These are phyloP conservation scores for Entomobrya proxima DNA, from an alignment of 2,888 invertebrate genomes.

Conservation along the genomic window DNA sequence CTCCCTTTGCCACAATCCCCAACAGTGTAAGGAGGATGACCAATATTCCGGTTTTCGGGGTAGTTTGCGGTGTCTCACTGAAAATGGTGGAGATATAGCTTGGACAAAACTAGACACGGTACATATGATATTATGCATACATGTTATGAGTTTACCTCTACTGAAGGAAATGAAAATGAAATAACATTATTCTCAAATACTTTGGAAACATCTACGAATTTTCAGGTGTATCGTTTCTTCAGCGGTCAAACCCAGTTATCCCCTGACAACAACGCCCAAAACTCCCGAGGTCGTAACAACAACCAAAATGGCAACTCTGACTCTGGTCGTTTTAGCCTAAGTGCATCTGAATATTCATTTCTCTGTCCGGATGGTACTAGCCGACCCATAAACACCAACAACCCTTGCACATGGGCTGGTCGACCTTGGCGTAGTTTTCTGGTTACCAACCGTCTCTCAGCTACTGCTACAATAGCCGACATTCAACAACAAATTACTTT, in stretches of 20 bases:
- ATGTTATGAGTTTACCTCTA: background rate
- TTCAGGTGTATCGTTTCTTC: constrained; percentile 72
- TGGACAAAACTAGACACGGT: constrained; percentile 90
- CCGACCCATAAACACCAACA: constrained; percentile 82
- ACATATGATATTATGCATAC: background rate
- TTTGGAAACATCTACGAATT: too few relatives aligned
- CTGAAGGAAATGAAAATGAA: background rate
- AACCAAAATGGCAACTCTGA: constrained; percentile 27
- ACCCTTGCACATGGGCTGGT: constrained; percentile 87
- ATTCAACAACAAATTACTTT: constrained; percentile 75
- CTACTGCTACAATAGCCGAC: constrained; percentile 70
- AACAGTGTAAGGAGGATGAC: constrained; percentile 88
- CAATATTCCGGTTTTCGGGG: constrained; percentile 91
- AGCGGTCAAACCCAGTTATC: constrained; percentile 63
- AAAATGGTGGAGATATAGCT: constrained; percentile 89
- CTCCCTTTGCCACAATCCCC: constrained; percentile 86
- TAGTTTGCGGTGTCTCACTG: constrained; percentile 87
- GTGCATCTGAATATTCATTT: constrained; percentile 82
- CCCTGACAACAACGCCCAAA: constrained; percentile 36
- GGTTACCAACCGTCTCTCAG: constrained; percentile 69
- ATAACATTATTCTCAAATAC: too few relatives aligned
- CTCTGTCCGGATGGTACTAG: constrained; percentile 88
- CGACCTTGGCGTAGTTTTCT: constrained; percentile 84
- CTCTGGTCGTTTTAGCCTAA: constrained; percentile 44
- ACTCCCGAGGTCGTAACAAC: constrained; percentile 35